phyloP scores from a whole-genome alignment of 2,797 vertebrate species.

The Cuniculus paca region DNA sequence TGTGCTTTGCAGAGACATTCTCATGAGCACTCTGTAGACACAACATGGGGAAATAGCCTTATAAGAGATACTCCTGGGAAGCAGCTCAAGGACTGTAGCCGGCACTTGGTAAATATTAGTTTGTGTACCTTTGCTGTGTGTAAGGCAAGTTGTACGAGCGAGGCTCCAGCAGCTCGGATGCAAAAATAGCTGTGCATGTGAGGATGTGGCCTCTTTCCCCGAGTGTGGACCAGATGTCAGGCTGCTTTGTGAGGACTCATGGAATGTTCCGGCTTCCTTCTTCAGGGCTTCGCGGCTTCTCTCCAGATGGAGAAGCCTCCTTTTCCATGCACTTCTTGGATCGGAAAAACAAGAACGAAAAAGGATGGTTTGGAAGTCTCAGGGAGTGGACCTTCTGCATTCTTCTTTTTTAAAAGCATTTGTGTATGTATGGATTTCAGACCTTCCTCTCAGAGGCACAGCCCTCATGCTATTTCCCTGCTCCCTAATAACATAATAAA shows the following conservation, averaged over 20 bases:
- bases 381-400: background rate
- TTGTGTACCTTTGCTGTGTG: constrained; percentile 38
- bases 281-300: constrained; percentile 19
- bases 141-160: constrained; percentile 64
- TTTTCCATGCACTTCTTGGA: constrained; percentile 35
- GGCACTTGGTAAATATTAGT: constrained; percentile 54
- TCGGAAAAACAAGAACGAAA: constrained; percentile 50
- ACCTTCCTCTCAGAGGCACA: background rate
- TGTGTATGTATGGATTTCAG: background rate
- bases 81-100: background rate
- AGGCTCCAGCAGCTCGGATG: constrained; percentile 73
- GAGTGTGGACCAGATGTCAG: constrained; percentile 83
- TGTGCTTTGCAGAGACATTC: background rate
- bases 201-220: constrained; percentile 81
- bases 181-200: constrained; percentile 78
- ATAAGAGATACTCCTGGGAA: rapidly evolving
- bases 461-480: background rate
- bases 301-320: constrained; percentile 75
- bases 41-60: rapidly evolving
- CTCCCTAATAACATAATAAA: background rate
- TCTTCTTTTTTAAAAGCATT: background rate
- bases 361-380: constrained; percentile 27
- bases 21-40: background rate
- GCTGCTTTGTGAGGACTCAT: constrained; percentile 72
- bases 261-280: constrained; percentile 76